Base-by-base conservation (phyloP, 2,113 vertebrate genomes). In the Rhipidura dahli region DNA sequence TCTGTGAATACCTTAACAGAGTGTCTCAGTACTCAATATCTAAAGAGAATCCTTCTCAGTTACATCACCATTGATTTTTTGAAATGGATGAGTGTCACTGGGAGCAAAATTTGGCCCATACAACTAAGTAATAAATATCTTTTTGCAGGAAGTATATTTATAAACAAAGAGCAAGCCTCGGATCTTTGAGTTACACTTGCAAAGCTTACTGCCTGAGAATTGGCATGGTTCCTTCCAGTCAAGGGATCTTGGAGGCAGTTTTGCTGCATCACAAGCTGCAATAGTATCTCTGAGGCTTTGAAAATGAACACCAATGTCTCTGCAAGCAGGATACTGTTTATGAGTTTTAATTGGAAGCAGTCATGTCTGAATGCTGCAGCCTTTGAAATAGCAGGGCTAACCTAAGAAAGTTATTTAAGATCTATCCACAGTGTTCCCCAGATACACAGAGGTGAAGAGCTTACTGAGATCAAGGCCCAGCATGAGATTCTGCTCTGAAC, bases 261-360 rank as follows among this genome's bases (percentile, higher is more conserved):
- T 84, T 96, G 92, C 95, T 96, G 89, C 89, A 97, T 97, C 94
- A 75, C 93, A 94, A 66, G 71, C 90, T 96, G 97, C 97, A 97
- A 76, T 95, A 95, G 90, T 97, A 96, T 98, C 97, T 97, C 91
- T 70, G 96, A 96, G 94, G 93, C 78, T 96, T 96, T 97, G 97
- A 97, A 98, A 98, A 93, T 87, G 86, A 97, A 87, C 92, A 89
- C 97, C 96, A 94, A 66, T 97, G 92, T 96, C 96, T 97, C 96
- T 96, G 91, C 91, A 97, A 97, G 97, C 96, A 97, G 94, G 97
- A 95, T 96, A 71, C 86, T 91, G 30, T 96, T 97, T 91, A 69
- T 96, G 91, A 92, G 94, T 88, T 94, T 97, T 97, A 96, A 95
- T 94, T 97, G 95, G 94, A 97, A 96, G 87, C 97, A 95, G 94